These are phyloP conservation scores for Dolichopus griseipennis DNA, from an alignment of 2,888 invertebrate species.

Conservation along the genomic window DNA sequence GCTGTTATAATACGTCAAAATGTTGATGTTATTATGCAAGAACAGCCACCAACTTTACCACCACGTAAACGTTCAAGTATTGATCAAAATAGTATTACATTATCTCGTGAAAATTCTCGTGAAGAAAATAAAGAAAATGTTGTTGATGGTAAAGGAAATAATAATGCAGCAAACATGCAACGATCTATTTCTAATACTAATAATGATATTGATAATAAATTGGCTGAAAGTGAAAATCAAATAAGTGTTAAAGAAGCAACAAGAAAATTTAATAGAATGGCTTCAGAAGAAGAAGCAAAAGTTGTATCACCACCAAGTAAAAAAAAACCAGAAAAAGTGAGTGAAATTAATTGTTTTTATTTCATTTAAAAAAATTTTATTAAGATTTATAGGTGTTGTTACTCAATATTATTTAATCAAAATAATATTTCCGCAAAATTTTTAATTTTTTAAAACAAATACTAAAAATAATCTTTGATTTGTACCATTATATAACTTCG, in stretches of 20 bases:
- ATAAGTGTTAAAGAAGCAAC: conserved; percentile 87
- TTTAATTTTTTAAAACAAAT: no score
- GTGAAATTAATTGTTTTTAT: conserved; percentile 27
- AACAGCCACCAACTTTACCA: conserved; percentile 46
- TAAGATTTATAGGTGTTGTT: no score
- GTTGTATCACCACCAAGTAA: conserved; percentile 47
- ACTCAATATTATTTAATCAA: no score
- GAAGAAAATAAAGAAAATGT: conserved; percentile 34
- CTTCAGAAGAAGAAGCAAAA: conserved; percentile 62
- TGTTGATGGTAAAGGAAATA: background rate
- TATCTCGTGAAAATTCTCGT: conserved; percentile 44
- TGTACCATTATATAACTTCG: no score
- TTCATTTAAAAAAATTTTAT: no score
- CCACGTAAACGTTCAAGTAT: conserved; percentile 45
- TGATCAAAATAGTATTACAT: conserved; percentile 14
- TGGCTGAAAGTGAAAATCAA: conserved; percentile 48
- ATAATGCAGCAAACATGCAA: background rate
- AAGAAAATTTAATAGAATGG: conserved; percentile 86
- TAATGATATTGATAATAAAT: background rate
- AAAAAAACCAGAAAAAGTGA: conserved; percentile 57
- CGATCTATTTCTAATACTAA: background rate
- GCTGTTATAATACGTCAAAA: conserved; percentile 18
- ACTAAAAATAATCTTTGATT: no score
- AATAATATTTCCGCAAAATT: no score
- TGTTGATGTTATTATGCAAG: conserved; percentile 17